phyloP scores from a whole-genome alignment of 2,888 invertebrate genomes.

The Idaea straminata region DNA sequence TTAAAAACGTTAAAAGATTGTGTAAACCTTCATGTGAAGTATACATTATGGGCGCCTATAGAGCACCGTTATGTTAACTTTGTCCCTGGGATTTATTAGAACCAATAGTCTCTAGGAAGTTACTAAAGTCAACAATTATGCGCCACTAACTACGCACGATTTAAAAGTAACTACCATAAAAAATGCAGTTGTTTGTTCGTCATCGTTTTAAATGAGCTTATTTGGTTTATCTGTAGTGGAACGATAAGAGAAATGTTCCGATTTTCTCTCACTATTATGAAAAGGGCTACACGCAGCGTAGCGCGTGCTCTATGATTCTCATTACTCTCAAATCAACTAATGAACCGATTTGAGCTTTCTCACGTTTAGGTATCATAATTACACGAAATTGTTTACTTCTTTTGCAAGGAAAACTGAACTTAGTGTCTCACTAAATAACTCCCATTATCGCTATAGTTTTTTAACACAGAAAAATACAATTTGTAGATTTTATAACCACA shows the following conservation, averaged over 20 bases:
- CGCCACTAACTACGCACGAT: background rate
- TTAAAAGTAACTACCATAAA: background rate
- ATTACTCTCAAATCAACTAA: constrained; percentile 44
- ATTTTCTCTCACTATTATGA: constrained; percentile 61
- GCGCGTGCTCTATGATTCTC: constrained; percentile 47
- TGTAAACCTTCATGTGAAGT: constrained; percentile 59
- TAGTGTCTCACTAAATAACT: background rate
- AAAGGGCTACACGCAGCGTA: constrained; percentile 49
- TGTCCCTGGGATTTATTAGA: background rate
- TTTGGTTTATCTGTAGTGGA: constrained; percentile 27
- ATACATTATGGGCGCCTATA: constrained; percentile 40
- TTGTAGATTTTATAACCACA: constrained; percentile 61
- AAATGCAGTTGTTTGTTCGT: constrained; percentile 24
- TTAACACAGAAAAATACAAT: constrained; percentile 41
- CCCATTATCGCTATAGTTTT: constrained; percentile 31
- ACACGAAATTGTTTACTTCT: constrained; percentile 28
- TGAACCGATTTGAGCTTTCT: constrained; percentile 58
- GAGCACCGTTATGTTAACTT: constrained; percentile 15
- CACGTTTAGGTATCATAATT: constrained; percentile 47
- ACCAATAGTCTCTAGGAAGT: constrained; percentile 1
- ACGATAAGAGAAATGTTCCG: constrained; percentile 55
- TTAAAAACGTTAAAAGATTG: constrained; percentile 52
- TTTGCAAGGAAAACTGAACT: background rate
- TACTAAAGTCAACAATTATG: constrained; percentile 1
- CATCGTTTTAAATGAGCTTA: constrained; percentile 42